Conservation (phyloP, 1,140 invertebrate genomes). For the Trichonephila inaurata region DNA sequence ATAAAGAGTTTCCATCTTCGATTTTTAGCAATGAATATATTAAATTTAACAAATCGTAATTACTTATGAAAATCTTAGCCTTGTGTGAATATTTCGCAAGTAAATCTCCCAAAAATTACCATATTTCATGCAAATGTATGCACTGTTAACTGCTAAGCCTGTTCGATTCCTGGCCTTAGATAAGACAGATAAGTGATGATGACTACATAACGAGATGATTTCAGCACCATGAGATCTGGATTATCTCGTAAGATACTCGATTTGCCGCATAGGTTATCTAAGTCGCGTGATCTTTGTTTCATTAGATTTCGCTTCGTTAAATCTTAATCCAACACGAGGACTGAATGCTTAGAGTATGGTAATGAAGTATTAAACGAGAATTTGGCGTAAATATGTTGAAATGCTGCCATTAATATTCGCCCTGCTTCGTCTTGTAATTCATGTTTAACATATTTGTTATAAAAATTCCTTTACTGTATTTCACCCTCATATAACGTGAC, state of each 20-base stretch:
- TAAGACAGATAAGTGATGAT: background rate
- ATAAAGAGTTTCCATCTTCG: too few species aligned
- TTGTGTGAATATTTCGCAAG: too few species aligned
- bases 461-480: too few species aligned
- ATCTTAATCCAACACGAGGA: background rate
- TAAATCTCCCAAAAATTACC: too few species aligned
- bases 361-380: background rate
- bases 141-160: background rate
- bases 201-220: background rate
- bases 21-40: too few species aligned
- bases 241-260: background rate
- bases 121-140: too few species aligned
- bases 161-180: background rate
- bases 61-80: too few species aligned
- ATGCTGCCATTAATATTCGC: background rate
- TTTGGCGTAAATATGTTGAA: background rate
- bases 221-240: background rate
- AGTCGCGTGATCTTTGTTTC: background rate
- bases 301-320: background rate
- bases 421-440: background rate
- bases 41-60: too few species aligned
- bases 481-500: too few species aligned
- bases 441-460: too few species aligned
- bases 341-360: background rate
- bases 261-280: background rate